Evolutionary conservation across 2,888 invertebrate species (phyloP).

Genomic region (Globia sparganii): DNA sequence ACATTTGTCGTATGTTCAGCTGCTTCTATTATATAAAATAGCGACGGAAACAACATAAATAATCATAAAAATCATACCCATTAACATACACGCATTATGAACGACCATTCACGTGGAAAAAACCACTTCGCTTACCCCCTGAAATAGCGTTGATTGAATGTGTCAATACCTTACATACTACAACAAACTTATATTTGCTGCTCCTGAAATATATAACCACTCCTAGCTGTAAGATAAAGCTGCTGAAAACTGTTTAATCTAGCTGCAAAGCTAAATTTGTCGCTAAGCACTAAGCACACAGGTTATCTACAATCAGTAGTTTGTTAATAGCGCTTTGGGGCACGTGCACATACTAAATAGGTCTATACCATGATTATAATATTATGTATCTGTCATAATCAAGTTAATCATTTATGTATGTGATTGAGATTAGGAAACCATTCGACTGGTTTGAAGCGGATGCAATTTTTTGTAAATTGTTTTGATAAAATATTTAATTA

Average conservation of each 20-base stretch:
- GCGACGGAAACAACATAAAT: conserved; percentile 24
- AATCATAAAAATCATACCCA: conserved; percentile 49
- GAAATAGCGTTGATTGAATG: conserved; percentile 76
- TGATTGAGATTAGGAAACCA: conserved; percentile 28
- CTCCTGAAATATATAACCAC: conserved; percentile 23
- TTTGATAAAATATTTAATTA: not conserved
- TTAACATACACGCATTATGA: conserved; percentile 64
- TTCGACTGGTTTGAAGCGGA: conserved; percentile 21
- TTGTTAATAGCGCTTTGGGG: conserved; percentile 69
- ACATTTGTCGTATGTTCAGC: conserved; percentile 6
- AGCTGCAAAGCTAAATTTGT: conserved; percentile 59
- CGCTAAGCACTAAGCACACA: conserved; percentile 69
- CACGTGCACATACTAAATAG: conserved; percentile 68
- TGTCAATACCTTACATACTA: conserved; percentile 73
- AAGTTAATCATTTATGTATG: conserved; percentile 37
- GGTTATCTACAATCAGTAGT: conserved; percentile 79
- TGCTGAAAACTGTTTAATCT: conserved; percentile 15
- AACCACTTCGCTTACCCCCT: conserved; percentile 70
- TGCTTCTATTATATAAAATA: conserved; percentile 12
- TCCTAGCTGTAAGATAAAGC: conserved; percentile 14
- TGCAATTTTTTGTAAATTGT: conserved; percentile 9
- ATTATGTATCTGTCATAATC: conserved; percentile 50
- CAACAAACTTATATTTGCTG: conserved; percentile 63
- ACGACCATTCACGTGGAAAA: conserved; percentile 69
- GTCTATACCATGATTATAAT: conserved; percentile 47